Conservation (phyloP, 2,888 invertebrate genomes). For the Proisotoma minuta region DNA sequence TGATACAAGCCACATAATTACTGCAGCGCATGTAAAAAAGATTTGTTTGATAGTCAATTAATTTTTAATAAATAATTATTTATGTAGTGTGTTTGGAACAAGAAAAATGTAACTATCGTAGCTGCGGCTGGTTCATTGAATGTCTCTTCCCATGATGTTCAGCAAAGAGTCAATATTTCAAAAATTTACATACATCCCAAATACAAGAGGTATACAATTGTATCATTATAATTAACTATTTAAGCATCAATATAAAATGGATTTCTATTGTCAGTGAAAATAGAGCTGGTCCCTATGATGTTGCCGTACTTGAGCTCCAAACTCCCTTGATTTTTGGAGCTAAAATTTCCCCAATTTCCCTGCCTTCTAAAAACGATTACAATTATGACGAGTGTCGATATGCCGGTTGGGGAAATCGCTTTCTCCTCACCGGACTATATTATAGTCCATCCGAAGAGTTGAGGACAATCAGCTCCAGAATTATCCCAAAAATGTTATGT, state of each 20-base stretch:
- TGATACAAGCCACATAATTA: conserved; percentile 13
- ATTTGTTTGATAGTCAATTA: neutral
- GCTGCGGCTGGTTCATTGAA: conserved; percentile 23
- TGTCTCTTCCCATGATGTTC: conserved; percentile 7
- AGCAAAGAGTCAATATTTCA: conserved; percentile 9
- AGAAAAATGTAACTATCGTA: neutral
- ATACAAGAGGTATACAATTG: conserved; percentile 14
- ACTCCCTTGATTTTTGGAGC: conserved; percentile 14
- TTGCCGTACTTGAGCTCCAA: conserved; percentile 15
- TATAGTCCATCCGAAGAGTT: conserved; percentile 17
- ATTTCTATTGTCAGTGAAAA: conserved; percentile 8
- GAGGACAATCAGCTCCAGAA: neutral
- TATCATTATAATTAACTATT: neutral
- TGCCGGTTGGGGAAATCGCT: conserved; percentile 29
- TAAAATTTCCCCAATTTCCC: conserved; percentile 1
- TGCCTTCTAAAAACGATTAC: conserved; percentile 2
- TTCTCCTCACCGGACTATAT: conserved; percentile 9
- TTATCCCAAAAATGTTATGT: conserved; percentile 6
- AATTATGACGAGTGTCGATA: conserved; percentile 1
- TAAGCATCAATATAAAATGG: neutral
- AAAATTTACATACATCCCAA: conserved; percentile 22
- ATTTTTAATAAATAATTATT: neutral
- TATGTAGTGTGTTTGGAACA: conserved; percentile 22
- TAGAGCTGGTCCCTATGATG: conserved; percentile 21
- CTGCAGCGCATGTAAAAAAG: conserved; percentile 24